Evolutionary conservation across 2,113 vertebrate genomes (phyloP), one percentile per base, ranked within the genome.

Genomic region (Chrysochloris asiatica): DNA sequence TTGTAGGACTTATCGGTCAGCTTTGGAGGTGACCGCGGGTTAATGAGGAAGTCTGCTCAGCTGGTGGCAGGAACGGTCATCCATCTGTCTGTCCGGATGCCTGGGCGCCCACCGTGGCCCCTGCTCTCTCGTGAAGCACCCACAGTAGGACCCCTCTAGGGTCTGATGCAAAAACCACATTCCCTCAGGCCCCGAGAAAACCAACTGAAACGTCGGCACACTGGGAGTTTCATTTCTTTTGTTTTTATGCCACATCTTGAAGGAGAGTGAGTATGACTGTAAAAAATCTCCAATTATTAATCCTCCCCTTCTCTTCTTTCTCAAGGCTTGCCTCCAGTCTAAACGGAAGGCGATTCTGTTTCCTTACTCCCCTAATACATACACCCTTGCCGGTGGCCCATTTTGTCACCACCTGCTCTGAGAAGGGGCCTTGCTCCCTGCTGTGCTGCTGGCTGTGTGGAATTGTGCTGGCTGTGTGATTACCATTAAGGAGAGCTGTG

Each of bases 31-130:
- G 98, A 97, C 96, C 4, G 6, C 0, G 94, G 98, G 98, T 97
- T 98, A 97, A 97, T 95, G 92, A 96, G 96, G 96, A 95, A 93
- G 92, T 97, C 96, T 96, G 84, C 77, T 3, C 50, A 21, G 97
- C 97, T 97, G 98, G 97, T 95, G 97, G 97, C 96, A 82, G 94
- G 98, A 98, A 98, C 98, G 97, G 98, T 96, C 97, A 19, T 22
- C 0, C 1, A 92, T 69, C 65, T 67, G 28, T 33, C 61, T 33
- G n/a, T 63, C 28, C 28, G 30, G 59, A 63, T 22, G 98, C 96
- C 98, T n/a, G n/a, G n/a, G n/a, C n/a, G n/a, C n/a, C 36, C 7
- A 2, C 19, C 92, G 96, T 91, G 93, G 95, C 94, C 95, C 97
- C 97, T 97, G 98, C 24, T 93, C 97, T 97, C 93, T 97, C 81